Evolutionary conservation across 2,113 vertebrate genomes (phyloP), one percentile per base, ranked within the genome.

Genomic region (Vulpes lagopus): DNA sequence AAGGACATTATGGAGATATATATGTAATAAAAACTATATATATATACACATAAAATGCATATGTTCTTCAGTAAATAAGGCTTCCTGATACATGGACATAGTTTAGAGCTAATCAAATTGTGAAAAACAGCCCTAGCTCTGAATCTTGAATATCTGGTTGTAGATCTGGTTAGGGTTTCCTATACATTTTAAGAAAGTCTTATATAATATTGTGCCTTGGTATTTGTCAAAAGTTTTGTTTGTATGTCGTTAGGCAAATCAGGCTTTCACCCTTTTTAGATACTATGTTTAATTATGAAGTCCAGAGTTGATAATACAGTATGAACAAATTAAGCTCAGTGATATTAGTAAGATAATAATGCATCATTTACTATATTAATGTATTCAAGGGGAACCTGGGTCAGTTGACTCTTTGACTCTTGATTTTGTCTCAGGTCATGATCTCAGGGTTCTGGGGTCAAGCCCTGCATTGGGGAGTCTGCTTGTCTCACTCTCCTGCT

Each of bases 131-230:
- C 73, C 16, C 19, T 78, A n/a, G 22, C 25, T 84, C 1, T 11
- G 12, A 95, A 78, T 76, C 38, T 91, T 65, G 59, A 94, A 60
- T 82, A 82, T 73, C 23, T 87, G 22, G 74, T 82, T 74, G 32
- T 5, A 38, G 49, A 49, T 73, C 12, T 82, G 20, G 27, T 82
- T 92, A 59, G 32, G 8, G 25, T 59, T 86, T 88, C 20, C 30
- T 57, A 30, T 25, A 5, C 8, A 49, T 86, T 94, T 90, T 30
- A 94, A 60, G n/a, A 79, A 89, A 86, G 59, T 43, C 30, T 38
- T 88, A 2, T 67, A 22, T 74, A 60, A 51, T 93, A 4, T 74
- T 69, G 30, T 25, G 10, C 35, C 22, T 22, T 19, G 51, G 23
- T 3, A 49, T 51, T 82, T 78, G 74, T 79, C 10, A 60, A 30